Evolutionary conservation across 2,797 vertebrate genomes (phyloP).

Genomic region (Aphelocoma californica): DNA sequence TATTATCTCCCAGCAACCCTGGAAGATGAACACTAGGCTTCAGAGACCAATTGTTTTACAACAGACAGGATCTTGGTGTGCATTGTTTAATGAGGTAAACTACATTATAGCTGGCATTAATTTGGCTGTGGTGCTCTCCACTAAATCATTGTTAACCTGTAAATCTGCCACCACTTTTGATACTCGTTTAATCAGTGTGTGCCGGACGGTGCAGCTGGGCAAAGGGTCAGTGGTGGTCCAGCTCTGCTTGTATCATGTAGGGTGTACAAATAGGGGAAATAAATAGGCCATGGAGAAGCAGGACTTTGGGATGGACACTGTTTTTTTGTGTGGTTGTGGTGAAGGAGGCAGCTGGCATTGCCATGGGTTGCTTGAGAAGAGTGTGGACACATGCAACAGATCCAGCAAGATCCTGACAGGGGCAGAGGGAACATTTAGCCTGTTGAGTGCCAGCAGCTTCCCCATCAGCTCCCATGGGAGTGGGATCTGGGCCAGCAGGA

Average conservation of each 20-base stretch:
- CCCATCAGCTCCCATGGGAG: neutral
- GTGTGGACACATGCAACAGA: accelerated
- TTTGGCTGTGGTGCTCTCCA: conserved; percentile 61
- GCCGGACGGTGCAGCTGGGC: neutral
- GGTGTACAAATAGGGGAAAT: neutral
- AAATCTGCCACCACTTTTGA: conserved; percentile 69
- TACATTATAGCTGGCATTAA: conserved; percentile 74
- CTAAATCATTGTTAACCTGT: conserved; percentile 76
- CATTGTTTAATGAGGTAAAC: conserved; percentile 82
- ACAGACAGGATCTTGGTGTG: conserved; percentile 78
- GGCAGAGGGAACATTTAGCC: neutral
- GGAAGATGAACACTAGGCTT: conserved; percentile 82
- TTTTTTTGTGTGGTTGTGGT: accelerated
- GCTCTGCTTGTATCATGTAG: accelerated
- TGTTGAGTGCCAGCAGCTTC: neutral
- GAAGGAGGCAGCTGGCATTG: neutral
- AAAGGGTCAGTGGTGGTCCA: neutral
- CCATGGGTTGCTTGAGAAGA: neutral
- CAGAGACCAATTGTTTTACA: conserved; percentile 80
- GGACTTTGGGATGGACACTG: neutral
- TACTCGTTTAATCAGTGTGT: conserved; percentile 2
- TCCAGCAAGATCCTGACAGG: neutral
- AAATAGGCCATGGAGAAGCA: neutral
- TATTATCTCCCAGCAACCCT: conserved; percentile 81
- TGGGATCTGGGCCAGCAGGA: neutral